phyloP scores from a whole-genome alignment of 2,888 invertebrate species.

The Drosophila koepferae region DNA sequence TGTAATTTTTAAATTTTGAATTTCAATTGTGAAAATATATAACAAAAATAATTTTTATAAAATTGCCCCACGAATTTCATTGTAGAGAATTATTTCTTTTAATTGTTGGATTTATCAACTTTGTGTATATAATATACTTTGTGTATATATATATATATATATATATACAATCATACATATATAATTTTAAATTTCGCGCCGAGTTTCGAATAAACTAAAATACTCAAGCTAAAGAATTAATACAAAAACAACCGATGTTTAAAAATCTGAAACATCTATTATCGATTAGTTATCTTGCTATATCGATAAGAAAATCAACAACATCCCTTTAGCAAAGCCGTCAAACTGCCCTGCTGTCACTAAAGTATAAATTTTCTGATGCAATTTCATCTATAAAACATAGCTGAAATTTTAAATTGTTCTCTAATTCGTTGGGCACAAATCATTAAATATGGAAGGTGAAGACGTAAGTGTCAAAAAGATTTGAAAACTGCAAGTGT shows the following conservation, averaged over 20 bases:
- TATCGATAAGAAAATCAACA: conserved; percentile 29
- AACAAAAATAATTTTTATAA: neutral
- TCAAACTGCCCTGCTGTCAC: conserved; percentile 57
- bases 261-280: neutral
- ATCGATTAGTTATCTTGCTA: conserved; percentile 6
- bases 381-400: conserved; percentile 47
- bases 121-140: no score
- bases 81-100: neutral
- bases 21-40: conserved; percentile 5
- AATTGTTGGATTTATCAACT: neutral
- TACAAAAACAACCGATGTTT: conserved; percentile 2
- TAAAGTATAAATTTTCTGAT: conserved; percentile 60
- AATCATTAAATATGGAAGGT: conserved; percentile 54
- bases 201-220: neutral
- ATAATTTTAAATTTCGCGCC: neutral
- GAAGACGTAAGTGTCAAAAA: conserved; percentile 63
- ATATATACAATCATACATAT: neutral
- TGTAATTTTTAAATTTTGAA: neutral
- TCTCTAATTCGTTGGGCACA: conserved; percentile 11
- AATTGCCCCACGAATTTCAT: neutral
- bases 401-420: conserved; percentile 23
- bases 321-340: conserved; percentile 31
- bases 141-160: neutral
- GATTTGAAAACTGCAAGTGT: neutral
- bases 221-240: neutral